phyloP scores from a whole-genome alignment of 2,888 invertebrate species.

The Linyphia triangularis region DNA sequence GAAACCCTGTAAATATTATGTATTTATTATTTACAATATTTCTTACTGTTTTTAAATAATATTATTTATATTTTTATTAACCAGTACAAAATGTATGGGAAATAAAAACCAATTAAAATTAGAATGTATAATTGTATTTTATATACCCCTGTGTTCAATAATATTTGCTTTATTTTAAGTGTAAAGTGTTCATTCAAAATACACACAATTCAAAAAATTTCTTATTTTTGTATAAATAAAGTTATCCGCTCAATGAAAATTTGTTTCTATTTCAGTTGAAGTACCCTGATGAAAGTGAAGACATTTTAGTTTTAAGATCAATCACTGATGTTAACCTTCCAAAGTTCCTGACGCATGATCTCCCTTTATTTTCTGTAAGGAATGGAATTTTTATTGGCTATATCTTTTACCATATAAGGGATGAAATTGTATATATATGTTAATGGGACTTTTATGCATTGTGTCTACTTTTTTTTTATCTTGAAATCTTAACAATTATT shows the following conservation, averaged over 20 bases:
- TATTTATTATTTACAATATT: no score
- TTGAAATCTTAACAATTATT: background rate
- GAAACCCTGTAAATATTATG: no score
- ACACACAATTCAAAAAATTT: no score
- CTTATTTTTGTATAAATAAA: no score
- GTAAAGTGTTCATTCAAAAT: no score
- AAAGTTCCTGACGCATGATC: slow-evolving; percentile 81
- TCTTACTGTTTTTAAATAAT: no score
- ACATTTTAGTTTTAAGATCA: slow-evolving; percentile 81
- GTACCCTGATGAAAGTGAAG: slow-evolving; percentile 80
- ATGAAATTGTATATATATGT: background rate
- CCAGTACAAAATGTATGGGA: no score
- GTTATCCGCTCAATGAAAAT: background rate
- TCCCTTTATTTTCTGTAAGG: slow-evolving; percentile 79
- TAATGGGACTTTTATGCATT: background rate
- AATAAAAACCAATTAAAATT: no score
- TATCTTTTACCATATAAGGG: background rate
- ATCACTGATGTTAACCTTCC: slow-evolving; percentile 82
- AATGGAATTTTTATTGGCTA: background rate
- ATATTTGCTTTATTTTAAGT: no score
- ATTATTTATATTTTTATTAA: no score
- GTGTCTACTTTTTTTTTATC: background rate
- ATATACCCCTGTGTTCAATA: no score
- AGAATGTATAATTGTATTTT: no score
- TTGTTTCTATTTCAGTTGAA: slow-evolving; percentile 76